Evolutionary conservation across 2,113 vertebrate genomes (phyloP).

Genomic region (Pterocles burchelli): DNA sequence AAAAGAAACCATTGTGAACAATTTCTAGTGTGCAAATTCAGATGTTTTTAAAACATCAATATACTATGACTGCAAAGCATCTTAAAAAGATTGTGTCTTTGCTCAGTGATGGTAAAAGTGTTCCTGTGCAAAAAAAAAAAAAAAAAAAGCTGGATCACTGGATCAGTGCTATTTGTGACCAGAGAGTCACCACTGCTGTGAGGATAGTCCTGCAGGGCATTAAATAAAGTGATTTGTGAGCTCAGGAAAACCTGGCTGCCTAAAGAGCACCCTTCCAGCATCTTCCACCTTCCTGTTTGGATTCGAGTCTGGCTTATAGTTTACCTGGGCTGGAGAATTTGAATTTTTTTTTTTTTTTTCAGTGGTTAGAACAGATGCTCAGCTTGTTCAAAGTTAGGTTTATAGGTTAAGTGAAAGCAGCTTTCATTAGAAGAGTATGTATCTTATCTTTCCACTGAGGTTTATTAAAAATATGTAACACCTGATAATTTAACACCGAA

Average conservation of each 20-base stretch:
- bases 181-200: background rate
- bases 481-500: slow-evolving; percentile 45
- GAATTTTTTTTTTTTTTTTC: background rate
- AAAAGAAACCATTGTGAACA: background rate
- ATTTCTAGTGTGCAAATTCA: background rate
- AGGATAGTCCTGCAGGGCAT: background rate
- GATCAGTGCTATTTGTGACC: background rate
- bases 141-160: background rate
- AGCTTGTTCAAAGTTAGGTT: background rate
- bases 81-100: background rate
- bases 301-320: background rate
- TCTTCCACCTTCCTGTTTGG: background rate
- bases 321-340: background rate
- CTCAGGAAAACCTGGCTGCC: background rate
- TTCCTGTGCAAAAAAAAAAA: background rate
- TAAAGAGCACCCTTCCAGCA: background rate
- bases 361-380: background rate
- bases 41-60: background rate
- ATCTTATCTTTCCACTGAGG: slow-evolving; percentile 25
- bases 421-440: background rate
- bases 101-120: background rate
- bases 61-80: background rate
- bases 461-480: slow-evolving; percentile 58
- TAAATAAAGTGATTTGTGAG: background rate
- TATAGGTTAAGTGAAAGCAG: background rate